A percentile compares a stretch with the other conserved stretches of the same genome.
These are phyloP conservation scores for Anhinga rufa DNA, from an alignment of 2,113 vertebrate species.

Conservation along the genomic window DNA sequence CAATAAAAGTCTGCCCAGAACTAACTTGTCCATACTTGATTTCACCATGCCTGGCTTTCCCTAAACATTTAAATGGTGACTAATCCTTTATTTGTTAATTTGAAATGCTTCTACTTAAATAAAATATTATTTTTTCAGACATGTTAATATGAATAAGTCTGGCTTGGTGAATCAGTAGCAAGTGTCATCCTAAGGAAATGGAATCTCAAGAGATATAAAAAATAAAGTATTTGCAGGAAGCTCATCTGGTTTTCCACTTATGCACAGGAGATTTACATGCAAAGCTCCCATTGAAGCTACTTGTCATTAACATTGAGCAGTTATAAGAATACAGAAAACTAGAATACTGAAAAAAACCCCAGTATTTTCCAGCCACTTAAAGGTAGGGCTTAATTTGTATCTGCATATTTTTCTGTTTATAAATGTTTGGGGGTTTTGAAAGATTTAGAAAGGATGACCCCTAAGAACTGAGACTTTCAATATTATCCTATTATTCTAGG, in stretches of 20 bases:
- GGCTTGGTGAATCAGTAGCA: background rate
- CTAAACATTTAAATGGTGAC: background rate
- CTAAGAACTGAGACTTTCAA: background rate
- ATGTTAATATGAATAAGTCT: background rate
- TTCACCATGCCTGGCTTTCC: conserved; percentile 20
- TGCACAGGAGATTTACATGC: background rate
- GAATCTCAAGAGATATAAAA: background rate
- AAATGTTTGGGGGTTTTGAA: background rate
- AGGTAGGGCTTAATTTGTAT: background rate
- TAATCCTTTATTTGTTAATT: conserved; percentile 24
- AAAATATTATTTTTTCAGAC: background rate
- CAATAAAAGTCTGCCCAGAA: background rate
- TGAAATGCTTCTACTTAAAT: conserved; percentile 14
- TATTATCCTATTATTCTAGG: background rate
- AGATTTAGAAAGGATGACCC: background rate
- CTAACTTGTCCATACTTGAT: background rate
- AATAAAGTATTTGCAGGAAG: background rate
- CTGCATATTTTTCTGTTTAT: background rate
- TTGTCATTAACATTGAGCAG: background rate
- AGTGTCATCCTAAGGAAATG: background rate
- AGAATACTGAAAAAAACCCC: background rate
- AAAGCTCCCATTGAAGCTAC: background rate
- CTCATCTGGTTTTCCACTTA: background rate
- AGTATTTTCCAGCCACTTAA: background rate
- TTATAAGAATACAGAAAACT: background rate